These are phyloP conservation scores for Gymnothorax reevesii DNA, from an alignment of 2,797 vertebrate species.

Conservation along the genomic window DNA sequence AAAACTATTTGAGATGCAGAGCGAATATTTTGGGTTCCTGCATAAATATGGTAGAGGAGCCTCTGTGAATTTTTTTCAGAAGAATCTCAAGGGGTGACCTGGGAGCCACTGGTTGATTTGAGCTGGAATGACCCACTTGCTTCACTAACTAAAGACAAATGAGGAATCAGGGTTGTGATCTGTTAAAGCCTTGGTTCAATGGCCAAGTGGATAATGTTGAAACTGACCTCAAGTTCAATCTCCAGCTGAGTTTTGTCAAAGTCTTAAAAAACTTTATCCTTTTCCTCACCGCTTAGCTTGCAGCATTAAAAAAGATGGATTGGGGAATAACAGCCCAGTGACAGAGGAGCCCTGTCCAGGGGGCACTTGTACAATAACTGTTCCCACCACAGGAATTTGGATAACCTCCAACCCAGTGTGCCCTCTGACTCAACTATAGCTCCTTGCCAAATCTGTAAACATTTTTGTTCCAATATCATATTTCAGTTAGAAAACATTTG, in stretches of 20 bases:
- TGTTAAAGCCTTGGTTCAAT: slow-evolving; percentile 14
- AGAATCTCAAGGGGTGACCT: no score
- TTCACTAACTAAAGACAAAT: slow-evolving; percentile 53
- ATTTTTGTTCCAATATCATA: not conserved
- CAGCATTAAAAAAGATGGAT: slow-evolving; percentile 7
- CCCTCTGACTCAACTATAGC: not conserved
- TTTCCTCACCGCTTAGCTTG: not conserved
- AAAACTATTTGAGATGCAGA: no score
- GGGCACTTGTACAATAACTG: not conserved
- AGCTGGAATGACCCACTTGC: slow-evolving; percentile 39
- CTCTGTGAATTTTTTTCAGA: no score
- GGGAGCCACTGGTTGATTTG: no score
- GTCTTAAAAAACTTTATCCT: not conserved
- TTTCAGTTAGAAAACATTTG: not conserved
- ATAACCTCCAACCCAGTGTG: not conserved
- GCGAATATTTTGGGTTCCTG: no score
- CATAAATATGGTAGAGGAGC: no score
- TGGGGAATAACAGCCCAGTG: not conserved
- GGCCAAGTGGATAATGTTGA: not conserved
- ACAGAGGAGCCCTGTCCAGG: not conserved
- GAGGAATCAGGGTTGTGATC: slow-evolving; percentile 20
- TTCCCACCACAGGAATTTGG: not conserved
- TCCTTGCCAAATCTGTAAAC: not conserved
- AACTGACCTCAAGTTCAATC: slow-evolving; percentile 4
- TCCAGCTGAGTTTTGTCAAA: not conserved